Evolutionary conservation across 2,113 vertebrate species (phyloP), one percentile per base, ranked within the genome.

Genomic region (Taurulus bubalis): DNA sequence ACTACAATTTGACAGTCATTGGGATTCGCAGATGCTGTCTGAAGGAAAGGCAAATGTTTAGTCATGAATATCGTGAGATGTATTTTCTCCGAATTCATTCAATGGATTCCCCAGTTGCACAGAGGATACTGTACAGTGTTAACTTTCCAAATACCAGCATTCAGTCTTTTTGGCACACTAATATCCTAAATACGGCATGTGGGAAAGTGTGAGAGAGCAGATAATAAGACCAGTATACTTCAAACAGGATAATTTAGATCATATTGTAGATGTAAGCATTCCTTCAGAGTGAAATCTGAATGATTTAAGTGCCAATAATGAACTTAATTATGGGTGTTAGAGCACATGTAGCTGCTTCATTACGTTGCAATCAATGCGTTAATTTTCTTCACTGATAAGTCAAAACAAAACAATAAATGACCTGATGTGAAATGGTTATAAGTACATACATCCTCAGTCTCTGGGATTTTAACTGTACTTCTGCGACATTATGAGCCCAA

Each of bases 61-160:
- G 38, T 22, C 26, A 79, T 64, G 75, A 79, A 84, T 85, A 85
- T 74, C 80, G 49, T 32, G 58, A 60, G 58, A 72, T 71, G 53
- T 83, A 74, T 65, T 82, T n/a, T 81, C 80, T 86, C 82, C 66
- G 77, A 84, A 59, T 84, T 88, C 53, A 58, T 80, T 79, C 32
- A 62, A 63, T 70, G 53, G 80, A 86, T 49, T 70, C 79, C 82
- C 28, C 75, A 38, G 56, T 59, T 73, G 65, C 67, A 81, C 22
- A 32, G 8, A 63, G 26, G 0, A 36, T 2, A 73, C 20, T 62
- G 64, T 65, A 55, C 36, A 32, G 56, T 4, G 47, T 47, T 34
- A 60, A 81, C 74, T 91, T 85, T 86, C 86, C 86, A 77, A 77
- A 80, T 75, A 75, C 75, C 75, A 66, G 64, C 32, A 34, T 79